Conservation (phyloP, 2,113 vertebrate genomes). For the Malaclemys terrapin region DNA sequence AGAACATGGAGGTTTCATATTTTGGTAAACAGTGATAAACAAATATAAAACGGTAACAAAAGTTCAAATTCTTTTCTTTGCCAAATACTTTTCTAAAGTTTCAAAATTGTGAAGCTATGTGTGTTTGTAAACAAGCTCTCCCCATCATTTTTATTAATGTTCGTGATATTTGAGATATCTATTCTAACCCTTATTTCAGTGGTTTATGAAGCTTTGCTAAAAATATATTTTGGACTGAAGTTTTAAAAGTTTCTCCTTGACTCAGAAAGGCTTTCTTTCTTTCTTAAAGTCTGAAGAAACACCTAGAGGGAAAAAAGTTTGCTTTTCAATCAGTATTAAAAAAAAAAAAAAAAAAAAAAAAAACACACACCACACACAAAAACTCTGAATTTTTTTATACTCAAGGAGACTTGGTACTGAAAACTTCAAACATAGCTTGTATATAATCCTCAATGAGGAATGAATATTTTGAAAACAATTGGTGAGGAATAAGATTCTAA, state of each 20-base stretch:
- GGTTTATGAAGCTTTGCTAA: background rate
- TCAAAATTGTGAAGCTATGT: background rate
- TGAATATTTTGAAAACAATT: background rate
- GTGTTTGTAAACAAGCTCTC: background rate
- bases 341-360: background rate
- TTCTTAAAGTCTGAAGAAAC: background rate
- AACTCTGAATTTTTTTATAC: background rate
- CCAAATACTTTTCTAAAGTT: background rate
- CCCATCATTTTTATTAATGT: background rate
- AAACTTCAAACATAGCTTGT: background rate
- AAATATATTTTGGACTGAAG: background rate
- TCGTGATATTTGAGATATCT: background rate
- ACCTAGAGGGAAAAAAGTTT: background rate
- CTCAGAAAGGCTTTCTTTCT: background rate
- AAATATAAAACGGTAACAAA: background rate
- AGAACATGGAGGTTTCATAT: background rate
- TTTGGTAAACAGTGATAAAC: background rate
- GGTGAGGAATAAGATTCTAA: background rate
- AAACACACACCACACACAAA: no score
- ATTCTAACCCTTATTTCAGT: background rate
- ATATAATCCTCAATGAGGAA: background rate
- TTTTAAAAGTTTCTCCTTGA: background rate
- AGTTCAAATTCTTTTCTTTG: background rate
- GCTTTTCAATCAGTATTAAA: background rate
- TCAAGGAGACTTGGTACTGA: background rate